Evolutionary conservation across 2,113 vertebrate species (phyloP).

Genomic region (Ivindomyrus marchei): DNA sequence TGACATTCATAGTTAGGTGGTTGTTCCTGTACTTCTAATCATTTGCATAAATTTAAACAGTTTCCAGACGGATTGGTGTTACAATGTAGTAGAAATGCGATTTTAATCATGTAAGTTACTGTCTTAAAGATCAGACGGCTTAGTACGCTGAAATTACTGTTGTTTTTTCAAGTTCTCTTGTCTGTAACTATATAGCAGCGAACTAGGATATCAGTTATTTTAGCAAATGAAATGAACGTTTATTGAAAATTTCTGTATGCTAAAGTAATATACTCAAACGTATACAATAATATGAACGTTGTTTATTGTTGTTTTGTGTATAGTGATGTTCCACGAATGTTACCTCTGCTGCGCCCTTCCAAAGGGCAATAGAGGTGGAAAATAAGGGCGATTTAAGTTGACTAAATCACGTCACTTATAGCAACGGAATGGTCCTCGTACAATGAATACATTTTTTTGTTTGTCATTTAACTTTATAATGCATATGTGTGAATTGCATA

Average conservation of each 20-base stretch:
- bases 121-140: background rate
- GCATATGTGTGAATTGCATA: background rate
- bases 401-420: background rate
- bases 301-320: background rate
- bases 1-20: background rate
- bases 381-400: background rate
- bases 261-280: background rate
- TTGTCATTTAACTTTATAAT: background rate
- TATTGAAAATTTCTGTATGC: background rate
- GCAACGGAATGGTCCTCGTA: background rate
- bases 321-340: background rate
- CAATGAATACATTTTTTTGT: background rate
- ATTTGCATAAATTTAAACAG: background rate
- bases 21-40: background rate
- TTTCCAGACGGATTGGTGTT: too few relatives aligned
- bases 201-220: background rate
- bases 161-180: background rate
- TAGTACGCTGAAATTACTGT: background rate
- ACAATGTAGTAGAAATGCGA: background rate
- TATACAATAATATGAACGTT: background rate
- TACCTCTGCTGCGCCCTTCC: background rate
- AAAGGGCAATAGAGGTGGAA: background rate
- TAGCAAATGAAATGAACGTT: background rate
- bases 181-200: background rate
- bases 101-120: background rate